Evolutionary conservation across 2,888 invertebrate genomes (phyloP), one percentile per base, ranked within the genome.

Genomic region (Drosophila silvestris): DNA sequence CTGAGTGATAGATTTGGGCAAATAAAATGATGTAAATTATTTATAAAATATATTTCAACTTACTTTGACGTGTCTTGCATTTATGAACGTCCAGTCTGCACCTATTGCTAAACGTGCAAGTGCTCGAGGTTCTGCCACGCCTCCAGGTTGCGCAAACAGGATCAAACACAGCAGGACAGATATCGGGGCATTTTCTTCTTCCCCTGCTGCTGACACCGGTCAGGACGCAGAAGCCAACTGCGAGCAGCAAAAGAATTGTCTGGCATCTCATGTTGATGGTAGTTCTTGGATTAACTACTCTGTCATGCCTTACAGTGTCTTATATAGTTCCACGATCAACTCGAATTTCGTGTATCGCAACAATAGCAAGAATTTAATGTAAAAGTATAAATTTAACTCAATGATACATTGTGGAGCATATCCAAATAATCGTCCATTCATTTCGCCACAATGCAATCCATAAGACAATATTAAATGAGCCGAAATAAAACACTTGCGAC

Each of bases 231-330:
- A 14, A 4, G 1, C 44, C 44, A 22, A 22, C 22, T 0, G 44
- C 44, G 4, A 47, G 14, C 5, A 47, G 16, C 22, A 26, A 47
- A 16, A 47, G 0, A 9, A 5, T 16, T 47, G 47, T 26, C 47
- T 1, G 16, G 2, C 16, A 7, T 26, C 16, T 26, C 26, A 47
- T 47, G 1, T 16, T 26, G 22, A 47, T 7, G 7, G 7, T 22
- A 3, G 1, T 7, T 0, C 44, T 14, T 3, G 4, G 16, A 22
- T 22, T 4, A 14, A 47, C 7, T 47, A 47, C 7, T 22, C 4
- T 7, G 7, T 2, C 7, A 14, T 7, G 7, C 0, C 10, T 10
- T n/a, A 5, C 22, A 7, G 9, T 16, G 0, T 9, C 2, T 47
- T 26, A 2, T 16, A 47, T 26, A 47, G 14, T 26, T 7, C 4